Evolutionary conservation across 2,888 invertebrate genomes (phyloP), one percentile per base, ranked within the genome.

Genomic region (Rambutsinella grinnellia): DNA sequence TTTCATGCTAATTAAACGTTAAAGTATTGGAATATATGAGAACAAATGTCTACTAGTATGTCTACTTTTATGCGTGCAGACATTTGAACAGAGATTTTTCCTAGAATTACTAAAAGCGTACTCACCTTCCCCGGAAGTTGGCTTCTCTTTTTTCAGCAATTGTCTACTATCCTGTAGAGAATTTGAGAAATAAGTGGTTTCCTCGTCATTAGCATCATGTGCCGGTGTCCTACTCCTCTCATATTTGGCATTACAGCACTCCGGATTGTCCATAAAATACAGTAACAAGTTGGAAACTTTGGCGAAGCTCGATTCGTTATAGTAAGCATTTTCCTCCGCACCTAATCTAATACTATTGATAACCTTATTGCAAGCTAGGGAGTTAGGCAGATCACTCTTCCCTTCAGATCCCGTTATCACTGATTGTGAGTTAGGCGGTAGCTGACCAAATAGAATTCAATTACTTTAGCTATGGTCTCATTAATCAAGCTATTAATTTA

Each of bases 121-220:
- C 47, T 70, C 28, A 82, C 82, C 82, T 82, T 82, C 82, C 13
- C 80, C 76, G 1, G 82, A 77, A 15, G 72, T 62, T 10, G 82
- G 82, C 24, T 82, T 82, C 23, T 79, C 79, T 56, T 69, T 76
- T 24, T 54, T 72, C 21, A 57, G 27, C 10, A 57, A 15, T 17
- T n/a, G 56, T 23, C 23, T 21, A 15, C 23, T 24, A 6, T 46
- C 61, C 53, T 23, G 70, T 44, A 27, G 61, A 51, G n/a, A 74
- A 49, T 13, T 26, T 19, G 13, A n/a, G 62, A 53, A 3, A 47
- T 8, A 26, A 51, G 46, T 17, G 23, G 44, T 58, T 10, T 67
- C 51, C 13, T 24, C 66, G 65, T 69, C 68, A 51, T 24, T 24
- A 27, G 36, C 36, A 5, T 5, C 5, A 5, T 5, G 6, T 36